These are phyloP conservation scores for Doryteuthis pealeii DNA, from an alignment of 1,140 invertebrate genomes.

Conservation along the genomic window DNA sequence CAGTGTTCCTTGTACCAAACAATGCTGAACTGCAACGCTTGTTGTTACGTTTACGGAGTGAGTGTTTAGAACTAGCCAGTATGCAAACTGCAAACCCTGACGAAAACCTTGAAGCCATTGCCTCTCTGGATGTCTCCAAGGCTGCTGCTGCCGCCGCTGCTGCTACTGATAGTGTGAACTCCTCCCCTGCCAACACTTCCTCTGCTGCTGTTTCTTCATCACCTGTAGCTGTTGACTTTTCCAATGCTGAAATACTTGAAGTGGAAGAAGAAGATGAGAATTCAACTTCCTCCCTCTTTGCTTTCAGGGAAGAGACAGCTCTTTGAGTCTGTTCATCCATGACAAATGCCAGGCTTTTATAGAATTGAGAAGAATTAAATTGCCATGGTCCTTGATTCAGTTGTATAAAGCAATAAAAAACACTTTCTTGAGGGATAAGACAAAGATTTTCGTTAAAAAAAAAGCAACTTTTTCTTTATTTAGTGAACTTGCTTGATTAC, in stretches of 20 bases:
- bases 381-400: too few species aligned
- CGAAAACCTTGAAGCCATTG: neutral
- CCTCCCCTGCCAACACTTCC: neutral
- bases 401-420: too few species aligned
- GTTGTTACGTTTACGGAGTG: slow-evolving; percentile 69
- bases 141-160: too few species aligned
- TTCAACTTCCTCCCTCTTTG: neutral
- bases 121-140: neutral
- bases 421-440: too few species aligned
- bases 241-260: neutral
- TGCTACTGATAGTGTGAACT: neutral
- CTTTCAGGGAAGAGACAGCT: neutral
- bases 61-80: slow-evolving; percentile 59
- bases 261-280: neutral
- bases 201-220: neutral
- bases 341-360: too few species aligned
- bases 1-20: slow-evolving; percentile 68
- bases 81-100: slow-evolving; percentile 21
- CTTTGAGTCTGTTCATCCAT: neutral
- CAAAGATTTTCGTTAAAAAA: too few species aligned
- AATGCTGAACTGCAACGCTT: slow-evolving; percentile 71
- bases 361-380: too few species aligned
- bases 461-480: too few species aligned
- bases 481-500: too few species aligned
- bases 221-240: neutral